These are phyloP conservation scores for Drosophila oshimai DNA, from an alignment of 1,140 invertebrate genomes.

Conservation along the genomic window DNA sequence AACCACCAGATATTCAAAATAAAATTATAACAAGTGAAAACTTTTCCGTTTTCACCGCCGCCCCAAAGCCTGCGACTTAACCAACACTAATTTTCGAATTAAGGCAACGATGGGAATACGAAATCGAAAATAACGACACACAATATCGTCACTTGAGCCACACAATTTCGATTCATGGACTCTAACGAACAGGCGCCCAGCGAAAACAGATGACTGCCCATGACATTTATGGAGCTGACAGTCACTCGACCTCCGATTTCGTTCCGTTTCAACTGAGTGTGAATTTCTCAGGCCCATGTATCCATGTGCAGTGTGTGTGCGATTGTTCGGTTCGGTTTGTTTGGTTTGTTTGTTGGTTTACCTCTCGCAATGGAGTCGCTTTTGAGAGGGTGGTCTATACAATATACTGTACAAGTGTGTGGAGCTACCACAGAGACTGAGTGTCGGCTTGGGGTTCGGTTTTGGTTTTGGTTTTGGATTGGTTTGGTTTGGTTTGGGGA, in stretches of 20 bases:
- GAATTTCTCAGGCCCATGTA: constrained; percentile 23
- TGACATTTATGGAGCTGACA: constrained; percentile 54
- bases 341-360: constrained; percentile 21
- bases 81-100: constrained; percentile 28
- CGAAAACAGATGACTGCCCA: background rate
- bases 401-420: background rate
- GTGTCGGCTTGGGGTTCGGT: no score
- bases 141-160: constrained; percentile 45
- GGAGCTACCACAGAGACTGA: background rate
- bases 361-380: constrained; percentile 40
- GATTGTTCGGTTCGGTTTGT: constrained; percentile 4
- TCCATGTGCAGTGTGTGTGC: constrained; percentile 6
- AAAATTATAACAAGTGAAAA: background rate
- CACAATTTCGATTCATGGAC: constrained; percentile 82
- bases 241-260: constrained; percentile 54
- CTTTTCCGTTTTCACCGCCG: background rate
- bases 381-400: background rate
- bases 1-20: background rate
- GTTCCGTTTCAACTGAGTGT: constrained; percentile 66
- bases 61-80: background rate
- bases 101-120: background rate
- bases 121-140: constrained; percentile 16
- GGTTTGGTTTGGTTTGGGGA: background rate
- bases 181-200: constrained; percentile 76
- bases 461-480: no score